Conservation (phyloP, 2,113 vertebrate species). For the Tylochromis polylepis region DNA sequence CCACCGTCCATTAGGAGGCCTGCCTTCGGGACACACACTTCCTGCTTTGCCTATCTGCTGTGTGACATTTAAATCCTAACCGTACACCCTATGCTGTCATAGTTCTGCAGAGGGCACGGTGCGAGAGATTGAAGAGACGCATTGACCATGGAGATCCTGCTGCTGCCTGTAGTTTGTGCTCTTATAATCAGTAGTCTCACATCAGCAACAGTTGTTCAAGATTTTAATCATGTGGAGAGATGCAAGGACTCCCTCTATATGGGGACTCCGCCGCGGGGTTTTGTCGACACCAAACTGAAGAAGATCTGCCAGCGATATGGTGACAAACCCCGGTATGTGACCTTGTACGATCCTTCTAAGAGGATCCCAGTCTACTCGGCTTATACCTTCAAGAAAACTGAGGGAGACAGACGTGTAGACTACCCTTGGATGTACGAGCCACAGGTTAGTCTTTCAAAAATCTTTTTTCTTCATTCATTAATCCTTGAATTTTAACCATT, state of each 20-base stretch:
- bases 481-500: not conserved
- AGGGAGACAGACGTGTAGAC: conserved; percentile 64
- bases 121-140: not conserved
- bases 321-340: conserved; percentile 64
- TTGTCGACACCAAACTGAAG: conserved; percentile 31
- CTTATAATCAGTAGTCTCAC: not conserved
- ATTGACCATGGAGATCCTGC: not conserved
- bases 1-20: not conserved
- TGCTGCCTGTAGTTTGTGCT: not conserved
- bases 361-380: conserved; percentile 70
- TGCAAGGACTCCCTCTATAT: conserved; percentile 72
- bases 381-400: conserved; percentile 72
- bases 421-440: conserved; percentile 74
- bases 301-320: conserved; percentile 70
- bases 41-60: conserved; percentile 50
- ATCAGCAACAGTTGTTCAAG: conserved; percentile 46
- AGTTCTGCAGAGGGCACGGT: not conserved
- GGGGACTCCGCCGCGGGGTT: conserved; percentile 66
- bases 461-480: not conserved
- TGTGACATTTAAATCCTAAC: conserved; percentile 32
- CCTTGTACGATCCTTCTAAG: conserved; percentile 63
- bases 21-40: not conserved
- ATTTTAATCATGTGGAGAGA: conserved; percentile 67
- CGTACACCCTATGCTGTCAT: not conserved
- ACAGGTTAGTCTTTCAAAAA: conserved; percentile 48